Evolutionary conservation across 1,140 invertebrate genomes (phyloP), one percentile per base, ranked within the genome.

Genomic region (Panagrolaimus sp.): DNA sequence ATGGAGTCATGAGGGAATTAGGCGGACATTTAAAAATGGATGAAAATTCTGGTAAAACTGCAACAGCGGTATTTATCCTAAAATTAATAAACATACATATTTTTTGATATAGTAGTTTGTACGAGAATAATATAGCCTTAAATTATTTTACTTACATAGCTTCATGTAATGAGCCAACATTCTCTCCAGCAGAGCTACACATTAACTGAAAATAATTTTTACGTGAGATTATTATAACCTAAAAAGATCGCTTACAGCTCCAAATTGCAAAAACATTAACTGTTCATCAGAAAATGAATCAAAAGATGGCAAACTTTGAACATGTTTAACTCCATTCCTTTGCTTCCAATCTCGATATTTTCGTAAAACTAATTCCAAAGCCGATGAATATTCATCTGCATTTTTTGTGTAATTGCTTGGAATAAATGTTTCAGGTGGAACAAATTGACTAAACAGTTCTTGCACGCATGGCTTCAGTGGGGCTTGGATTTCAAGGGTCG

Each of bases 251-350:
- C 0, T 57, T 25, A 57, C 51, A 3, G 27, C n/a, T 57, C 51
- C 51, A 57, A 57, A 57, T 16, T 57, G 20, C 51, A 57, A 57
- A 16, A 57, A 57, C 11, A 20, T 27, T 16, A 57, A 5, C n/a
- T 57, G 8, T 57, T 57, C 51, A 23, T 57, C 20, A 16, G 20
- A 25, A 20, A n/a, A 57, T 8, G 20, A 9, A 11, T 20, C 27
- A 20, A 57, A 25, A 25, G 51, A 57, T 13, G 51, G 51, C 9
- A 57, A 25, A 2, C 14, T 27, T 57, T 57, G 51, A 23, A 27
- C 51, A 20, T 57, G 27, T 25, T 20, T 13, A 27, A 20, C 27
- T 20, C 51, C 13, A 5, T 57, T 16, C 4, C 20, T 20, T 8
- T 57, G 20, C 1, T 27, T 20, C 51, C 51, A 57, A 20, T 57